phyloP scores from a whole-genome alignment of 2,797 vertebrate species.

The Darevskia mixta region DNA sequence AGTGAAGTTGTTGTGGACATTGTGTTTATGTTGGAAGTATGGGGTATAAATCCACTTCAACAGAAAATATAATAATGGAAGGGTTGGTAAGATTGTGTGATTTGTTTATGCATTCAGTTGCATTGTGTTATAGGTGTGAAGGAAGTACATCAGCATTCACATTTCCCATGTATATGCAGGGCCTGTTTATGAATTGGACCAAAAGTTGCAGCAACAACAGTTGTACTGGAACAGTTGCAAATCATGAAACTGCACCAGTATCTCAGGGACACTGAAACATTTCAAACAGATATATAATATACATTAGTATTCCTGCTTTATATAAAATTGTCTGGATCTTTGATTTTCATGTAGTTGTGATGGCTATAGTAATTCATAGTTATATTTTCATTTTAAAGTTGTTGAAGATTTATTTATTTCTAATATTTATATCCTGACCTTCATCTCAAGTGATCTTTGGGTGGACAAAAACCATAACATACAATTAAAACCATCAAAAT shows the following conservation, averaged over 20 bases:
- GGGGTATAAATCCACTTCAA: not conserved
- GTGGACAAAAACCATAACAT: too few relatives aligned
- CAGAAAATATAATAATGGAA: not conserved
- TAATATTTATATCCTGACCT: not conserved
- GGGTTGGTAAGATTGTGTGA: not conserved
- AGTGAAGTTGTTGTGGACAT: not conserved
- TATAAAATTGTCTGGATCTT: not conserved
- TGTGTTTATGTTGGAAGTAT: not conserved
- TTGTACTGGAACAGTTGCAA: not conserved
- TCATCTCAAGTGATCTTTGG: not conserved
- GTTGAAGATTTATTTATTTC: not conserved
- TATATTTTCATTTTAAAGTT: not conserved
- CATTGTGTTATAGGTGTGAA: not conserved
- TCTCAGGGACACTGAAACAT: not conserved
- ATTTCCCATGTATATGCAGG: not conserved
- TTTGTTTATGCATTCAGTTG: not conserved
- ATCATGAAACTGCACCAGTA: not conserved
- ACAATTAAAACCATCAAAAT: too few relatives aligned
- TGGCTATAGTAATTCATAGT: not conserved
- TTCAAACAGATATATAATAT: not conserved
- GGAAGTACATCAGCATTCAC: not conserved
- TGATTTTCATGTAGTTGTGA: not conserved
- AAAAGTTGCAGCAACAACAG: not conserved
- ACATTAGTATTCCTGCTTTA: not conserved
- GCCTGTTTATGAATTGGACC: not conserved